Base-by-base conservation (phyloP, 2,888 invertebrate genomes). In the Lampropteryx suffumata region DNA sequence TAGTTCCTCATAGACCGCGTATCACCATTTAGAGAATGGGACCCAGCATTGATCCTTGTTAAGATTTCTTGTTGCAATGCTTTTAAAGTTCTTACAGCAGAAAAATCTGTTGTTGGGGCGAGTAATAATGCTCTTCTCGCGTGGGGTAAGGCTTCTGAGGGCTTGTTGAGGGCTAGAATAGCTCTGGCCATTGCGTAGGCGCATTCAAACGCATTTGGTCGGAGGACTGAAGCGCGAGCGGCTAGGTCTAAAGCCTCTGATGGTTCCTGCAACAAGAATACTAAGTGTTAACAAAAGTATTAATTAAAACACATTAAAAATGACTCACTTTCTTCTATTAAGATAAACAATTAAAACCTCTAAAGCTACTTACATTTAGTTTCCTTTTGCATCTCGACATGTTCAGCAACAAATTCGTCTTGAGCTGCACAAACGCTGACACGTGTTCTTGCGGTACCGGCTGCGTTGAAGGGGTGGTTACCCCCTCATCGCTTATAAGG, bases 311-410 rank as follows among this genome's bases (percentile, higher is more conserved):
- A 3, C 4, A n/a, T 4, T 17, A 17, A 17, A 17, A 2, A 4
- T 17, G 17, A 17, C 17, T 17, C n/a, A n/a, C n/a, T n/a, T n/a
- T n/a, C n/a, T 17, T 17, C 17, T 4, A 17, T 4, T 3, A 2
- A 3, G 6, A 24, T 6, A 24, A 24, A 3, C 1, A 24, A 6
- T 24, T 7, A 5, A 24, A 24, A 24, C 7, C 24, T 24, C 1
- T n/a, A 24, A 24, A 5, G 1, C n/a, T 28, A 40, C 96, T 95
- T 86, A 98, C 98, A 79, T 96, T 96, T 79, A 98, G 92, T 91
- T 98, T 98, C 79, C 98, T 92, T 86, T 97, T 97, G 89, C 98
- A 98, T 51, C 98, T 91, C 10, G 98, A 98, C 66, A 98, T 92
- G 78, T 98, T 98, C 33, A 99, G 92, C 71, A 97, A 88, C 71